Percentiles rank a stretch among this genome's conserved stretches.
These are phyloP conservation scores for Pseudorhombus dupliciocellatus DNA, from an alignment of 2,113 vertebrate genomes.

Conservation along the genomic window DNA sequence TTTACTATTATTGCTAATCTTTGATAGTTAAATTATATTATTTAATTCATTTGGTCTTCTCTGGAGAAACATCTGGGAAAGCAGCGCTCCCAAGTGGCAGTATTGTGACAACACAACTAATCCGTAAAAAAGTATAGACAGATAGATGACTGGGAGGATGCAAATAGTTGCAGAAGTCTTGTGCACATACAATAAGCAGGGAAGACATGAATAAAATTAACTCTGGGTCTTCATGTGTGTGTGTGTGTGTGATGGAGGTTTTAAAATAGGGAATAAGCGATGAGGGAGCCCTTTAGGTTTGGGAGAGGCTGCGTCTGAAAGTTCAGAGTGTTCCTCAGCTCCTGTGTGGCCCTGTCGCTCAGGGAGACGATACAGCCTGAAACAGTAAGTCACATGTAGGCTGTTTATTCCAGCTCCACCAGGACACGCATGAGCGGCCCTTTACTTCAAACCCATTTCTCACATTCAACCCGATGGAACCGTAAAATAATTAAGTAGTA, in stretches of 20 bases:
- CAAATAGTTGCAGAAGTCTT: background rate
- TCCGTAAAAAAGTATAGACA: background rate
- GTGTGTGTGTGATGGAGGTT: background rate
- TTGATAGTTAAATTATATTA: too few species aligned
- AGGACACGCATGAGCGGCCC: conserved; percentile 34
- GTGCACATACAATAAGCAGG: too few species aligned
- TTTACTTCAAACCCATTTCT: conserved; percentile 39
- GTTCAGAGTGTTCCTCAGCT: conserved; percentile 2
- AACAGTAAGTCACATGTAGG: conserved; percentile 50
- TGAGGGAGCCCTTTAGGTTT: background rate
- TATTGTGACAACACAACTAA: conserved; percentile 5
- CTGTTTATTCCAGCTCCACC: conserved; percentile 7
- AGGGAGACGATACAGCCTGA: conserved; percentile 31
- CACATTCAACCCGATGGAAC: conserved; percentile 5
- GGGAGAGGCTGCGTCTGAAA: background rate
- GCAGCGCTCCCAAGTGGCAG: conserved; percentile 61
- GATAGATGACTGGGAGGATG: too few species aligned
- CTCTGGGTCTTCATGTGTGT: background rate
- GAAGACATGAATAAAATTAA: background rate
- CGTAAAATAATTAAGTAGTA: conserved; percentile 51
- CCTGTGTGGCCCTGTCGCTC: conserved; percentile 65
- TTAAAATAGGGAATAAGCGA: background rate
- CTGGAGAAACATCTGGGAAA: background rate
- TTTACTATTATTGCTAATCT: too few species aligned
- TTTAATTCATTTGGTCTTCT: background rate